Base-by-base conservation (phyloP, 2,113 vertebrate genomes). In the Nannospalax galili region DNA sequence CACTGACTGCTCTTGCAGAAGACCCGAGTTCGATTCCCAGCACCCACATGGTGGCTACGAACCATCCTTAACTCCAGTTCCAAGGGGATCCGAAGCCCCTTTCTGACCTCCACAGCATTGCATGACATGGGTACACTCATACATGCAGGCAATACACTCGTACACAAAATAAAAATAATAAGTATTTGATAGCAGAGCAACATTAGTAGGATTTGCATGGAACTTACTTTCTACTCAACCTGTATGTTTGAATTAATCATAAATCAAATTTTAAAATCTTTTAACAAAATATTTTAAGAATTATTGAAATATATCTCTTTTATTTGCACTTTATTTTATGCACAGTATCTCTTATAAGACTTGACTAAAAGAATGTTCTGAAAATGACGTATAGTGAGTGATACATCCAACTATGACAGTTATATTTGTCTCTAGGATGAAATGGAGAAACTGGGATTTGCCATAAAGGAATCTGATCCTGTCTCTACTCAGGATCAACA, bases 401-500 rank as follows among this genome's bases (percentile, higher is more conserved):
- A 20, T 93, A 93, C 90, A 74, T 89, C 0, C 37, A 89, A 60
- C 14, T 95, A 73, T 35, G n/a, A 64, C 79, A 81, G 62, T 93
- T 96, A 56, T 95, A 45, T 92, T 95, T 97, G 52, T 97, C 74
- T 82, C 32, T 96, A 99, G 98, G 97, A 98, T 92, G 98, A 98
- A 98, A 97, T 98, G 96, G 98, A 98, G 96, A 97, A 97, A 93
- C 81, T 98, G 52, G 97, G 97, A 92, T 93, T 98, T 91, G 95
- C 97, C 92, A 87, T 98, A 81, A 97, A 96, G 80, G 98, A 98
- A 62, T 97, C 97, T 77, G 95, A 97, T 97, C 93, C 96, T 89
- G 1, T 96, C 58, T 96, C 97, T 90, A 60, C 97, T 98, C 98
- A 98, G 82, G 98, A 98, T 95, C 98, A 98, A 98, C 98, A 97